phyloP scores from a whole-genome alignment of 2,888 invertebrate genomes.

The Drosophila siamana region DNA sequence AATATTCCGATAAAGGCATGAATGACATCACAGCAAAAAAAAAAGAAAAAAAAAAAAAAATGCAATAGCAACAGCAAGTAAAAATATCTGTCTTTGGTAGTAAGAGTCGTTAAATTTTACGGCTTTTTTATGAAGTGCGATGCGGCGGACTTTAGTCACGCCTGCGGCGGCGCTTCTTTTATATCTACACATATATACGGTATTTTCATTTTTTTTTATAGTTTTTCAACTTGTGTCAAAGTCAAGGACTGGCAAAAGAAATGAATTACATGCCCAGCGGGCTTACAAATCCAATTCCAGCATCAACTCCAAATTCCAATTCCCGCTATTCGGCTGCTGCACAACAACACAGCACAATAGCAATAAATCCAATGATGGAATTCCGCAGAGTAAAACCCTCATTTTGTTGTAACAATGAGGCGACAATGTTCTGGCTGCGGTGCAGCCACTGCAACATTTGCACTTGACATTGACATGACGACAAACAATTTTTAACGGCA shows the following conservation, averaged over 20 bases:
- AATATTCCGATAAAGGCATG: constrained; percentile 41
- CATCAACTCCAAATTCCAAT: constrained; percentile 5
- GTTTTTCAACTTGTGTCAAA: constrained; percentile 57
- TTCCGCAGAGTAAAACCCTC: constrained; percentile 52
- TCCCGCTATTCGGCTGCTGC: constrained; percentile 1
- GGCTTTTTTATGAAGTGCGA: constrained; percentile 67
- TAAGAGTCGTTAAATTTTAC: constrained; percentile 66
- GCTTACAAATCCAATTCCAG: constrained; percentile 37
- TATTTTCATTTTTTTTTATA: constrained; percentile 37
- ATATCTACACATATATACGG: constrained; percentile 8
- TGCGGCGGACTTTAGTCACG: constrained; percentile 71
- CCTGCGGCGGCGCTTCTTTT: constrained; percentile 55
- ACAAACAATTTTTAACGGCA: constrained; percentile 40
- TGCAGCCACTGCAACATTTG: constrained; percentile 62
- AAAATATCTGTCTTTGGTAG: constrained; percentile 1
- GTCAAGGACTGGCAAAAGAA: constrained; percentile 53
- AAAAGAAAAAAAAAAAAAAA: constrained; percentile 20
- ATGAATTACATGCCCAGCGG: constrained; percentile 55
- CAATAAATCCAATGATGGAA: constrained; percentile 25
- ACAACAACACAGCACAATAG: constrained; percentile 14
- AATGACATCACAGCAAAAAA: constrained; percentile 63
- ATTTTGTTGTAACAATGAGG: constrained; percentile 42
- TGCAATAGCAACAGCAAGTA: not conserved
- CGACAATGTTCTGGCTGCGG: constrained; percentile 43
- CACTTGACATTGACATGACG: constrained; percentile 73